Evolutionary conservation across 2,797 vertebrate species (phyloP), one percentile per base, ranked within the genome.

Genomic region (Sphenodon punctatus): DNA sequence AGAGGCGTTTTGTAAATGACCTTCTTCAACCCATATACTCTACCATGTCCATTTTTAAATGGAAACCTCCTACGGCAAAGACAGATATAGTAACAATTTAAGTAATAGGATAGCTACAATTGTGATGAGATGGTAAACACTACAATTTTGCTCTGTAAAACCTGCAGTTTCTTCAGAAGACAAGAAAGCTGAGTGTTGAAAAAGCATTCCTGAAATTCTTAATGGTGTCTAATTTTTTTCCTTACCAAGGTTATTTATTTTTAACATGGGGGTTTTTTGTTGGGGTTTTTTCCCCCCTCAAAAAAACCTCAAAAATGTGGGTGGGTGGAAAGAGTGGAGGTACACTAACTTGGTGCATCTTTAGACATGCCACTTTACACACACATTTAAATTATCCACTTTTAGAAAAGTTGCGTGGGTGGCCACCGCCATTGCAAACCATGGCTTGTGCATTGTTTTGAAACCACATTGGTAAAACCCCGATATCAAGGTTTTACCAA

Each of bases 271-370:
- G n/a, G n/a, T n/a, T n/a, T n/a, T n/a, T n/a, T n/a, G n/a, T n/a
- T n/a, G n/a, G n/a, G n/a, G n/a, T n/a, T n/a, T n/a, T n/a, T n/a
- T n/a, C 2, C 4, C 5, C 2, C 0, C 10, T 49, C 36, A 15
- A 17, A 8, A 0, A 0, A 41, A 69, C 3, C 4, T 66, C 22
- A 17, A 9, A 0, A 0, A 0, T 0, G 27, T 12, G 16, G 13
- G 8, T 0, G 5, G 38, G 5, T 1, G 19, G 42, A 38, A 22
- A 2, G 10, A 1, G 7, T 16, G 43, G n/a, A n/a, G n/a, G n/a
- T n/a, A n/a, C n/a, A n/a, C n/a, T n/a, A n/a, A n/a, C n/a, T n/a
- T n/a, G n/a, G n/a, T n/a, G n/a, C n/a, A n/a, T n/a, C n/a, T n/a
- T n/a, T n/a, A n/a, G n/a, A n/a, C n/a, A n/a, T n/a, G n/a, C n/a